Percentiles rank a stretch among this genome's conserved stretches.
These are phyloP conservation scores for Euschistus heros DNA, from an alignment of 1,140 invertebrate species.

Conservation along the genomic window DNA sequence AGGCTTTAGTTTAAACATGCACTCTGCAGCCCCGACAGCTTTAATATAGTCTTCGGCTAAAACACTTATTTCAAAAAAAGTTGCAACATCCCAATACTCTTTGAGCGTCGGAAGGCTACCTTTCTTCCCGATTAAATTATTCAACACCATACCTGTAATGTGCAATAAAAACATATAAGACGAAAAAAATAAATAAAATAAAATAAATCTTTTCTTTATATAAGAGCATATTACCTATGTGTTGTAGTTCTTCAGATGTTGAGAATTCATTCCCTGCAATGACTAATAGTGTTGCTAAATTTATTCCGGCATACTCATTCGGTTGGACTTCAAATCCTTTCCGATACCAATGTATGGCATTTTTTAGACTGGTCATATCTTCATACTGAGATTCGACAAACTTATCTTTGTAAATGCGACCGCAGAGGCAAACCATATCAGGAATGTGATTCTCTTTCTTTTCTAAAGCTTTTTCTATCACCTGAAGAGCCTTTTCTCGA, in stretches of 20 bases:
- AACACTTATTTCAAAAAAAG: conserved; percentile 98
- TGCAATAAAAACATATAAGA: background rate
- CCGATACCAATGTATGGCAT: conserved; percentile 96
- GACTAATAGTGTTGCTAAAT: conserved; percentile 94
- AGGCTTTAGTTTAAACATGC: conserved; percentile 98
- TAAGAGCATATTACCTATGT: conserved; percentile 56
- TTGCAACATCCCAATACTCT: conserved; percentile 99
- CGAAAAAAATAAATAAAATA: background rate
- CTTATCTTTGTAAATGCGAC: conserved; percentile 97
- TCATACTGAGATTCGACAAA: conserved; percentile 92
- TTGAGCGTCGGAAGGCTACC: conserved; percentile 83
- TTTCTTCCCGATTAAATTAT: conserved; percentile 96
- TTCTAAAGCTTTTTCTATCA: conserved; percentile 81
- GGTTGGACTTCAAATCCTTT: conserved; percentile 95
- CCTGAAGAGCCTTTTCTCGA: conserved; percentile 81
- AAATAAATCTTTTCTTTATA: too few species aligned
- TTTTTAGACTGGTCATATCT: conserved; percentile 76
- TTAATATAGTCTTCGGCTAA: conserved; percentile 94
- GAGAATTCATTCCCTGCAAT: conserved; percentile 94
- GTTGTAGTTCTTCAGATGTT: conserved; percentile 79
- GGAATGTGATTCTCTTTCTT: conserved; percentile 89
- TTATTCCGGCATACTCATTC: conserved; percentile 98
- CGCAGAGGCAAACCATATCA: conserved; percentile 97
- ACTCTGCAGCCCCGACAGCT: conserved; percentile 94
- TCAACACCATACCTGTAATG: conserved; percentile 72